A percentile compares a stretch with the other conserved stretches of the same genome.
Conservation (phyloP, 2,113 vertebrate species). For the Hydropotes inermis region DNA sequence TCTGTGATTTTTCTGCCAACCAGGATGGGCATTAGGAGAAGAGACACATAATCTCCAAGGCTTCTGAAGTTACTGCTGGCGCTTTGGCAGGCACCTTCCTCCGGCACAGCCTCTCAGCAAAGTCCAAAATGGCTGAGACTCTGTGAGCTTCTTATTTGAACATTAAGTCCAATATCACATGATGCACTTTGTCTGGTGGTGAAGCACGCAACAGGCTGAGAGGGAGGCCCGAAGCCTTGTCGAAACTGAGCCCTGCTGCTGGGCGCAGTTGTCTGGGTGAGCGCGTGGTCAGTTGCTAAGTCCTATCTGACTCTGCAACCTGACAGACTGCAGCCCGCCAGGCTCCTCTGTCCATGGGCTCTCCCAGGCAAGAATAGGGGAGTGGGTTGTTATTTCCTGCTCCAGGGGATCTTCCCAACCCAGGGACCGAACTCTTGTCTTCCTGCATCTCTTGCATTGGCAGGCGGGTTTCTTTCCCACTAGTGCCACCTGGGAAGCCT, state of each 20-base stretch:
- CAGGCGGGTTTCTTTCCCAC: not conserved
- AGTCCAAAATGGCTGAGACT: not conserved
- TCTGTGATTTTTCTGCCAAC: not conserved
- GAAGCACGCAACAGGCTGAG: not conserved
- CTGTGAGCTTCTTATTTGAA: not conserved
- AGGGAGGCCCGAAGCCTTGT: not conserved
- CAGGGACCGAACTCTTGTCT: fast-evolving
- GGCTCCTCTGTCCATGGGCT: not conserved
- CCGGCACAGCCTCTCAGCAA: not conserved
- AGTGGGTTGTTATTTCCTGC: not conserved
- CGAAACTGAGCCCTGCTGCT: fast-evolving
- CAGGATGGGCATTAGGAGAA: not conserved
- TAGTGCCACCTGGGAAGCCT: not conserved
- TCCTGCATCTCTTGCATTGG: not conserved
- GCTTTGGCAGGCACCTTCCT: not conserved
- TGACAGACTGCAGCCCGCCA: not conserved
- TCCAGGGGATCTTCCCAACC: not conserved
- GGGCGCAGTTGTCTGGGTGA: not conserved
- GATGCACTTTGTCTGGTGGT: not conserved
- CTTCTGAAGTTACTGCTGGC: not conserved
- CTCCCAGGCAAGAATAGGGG: not conserved
- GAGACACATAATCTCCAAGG: not conserved
- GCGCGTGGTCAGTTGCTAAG: not conserved
- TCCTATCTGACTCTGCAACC: not conserved
- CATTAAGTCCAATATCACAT: not conserved